Evolutionary conservation across 2,113 vertebrate species (phyloP).

Genomic region (Origma solitaria): DNA sequence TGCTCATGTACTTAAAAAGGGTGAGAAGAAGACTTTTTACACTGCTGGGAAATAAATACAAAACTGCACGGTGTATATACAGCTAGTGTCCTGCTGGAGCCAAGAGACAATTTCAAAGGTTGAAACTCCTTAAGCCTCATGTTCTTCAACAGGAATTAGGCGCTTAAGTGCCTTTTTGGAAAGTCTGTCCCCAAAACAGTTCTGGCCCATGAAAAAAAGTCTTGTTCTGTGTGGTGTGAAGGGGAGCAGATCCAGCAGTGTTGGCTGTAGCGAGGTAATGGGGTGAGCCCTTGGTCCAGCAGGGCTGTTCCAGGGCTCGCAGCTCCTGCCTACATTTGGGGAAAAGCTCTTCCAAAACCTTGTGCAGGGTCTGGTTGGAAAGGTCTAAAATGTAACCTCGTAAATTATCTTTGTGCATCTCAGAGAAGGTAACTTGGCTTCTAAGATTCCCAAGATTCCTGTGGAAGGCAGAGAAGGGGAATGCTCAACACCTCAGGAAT

Average conservation of each 20-base stretch:
- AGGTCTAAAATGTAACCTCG: neutral
- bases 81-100: neutral
- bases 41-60: slow-evolving; percentile 7
- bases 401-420: neutral
- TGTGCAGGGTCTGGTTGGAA: neutral
- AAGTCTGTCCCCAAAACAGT: neutral
- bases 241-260: neutral
- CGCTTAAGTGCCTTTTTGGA: neutral
- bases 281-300: neutral
- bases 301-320: neutral
- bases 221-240: neutral
- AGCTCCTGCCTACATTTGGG: neutral
- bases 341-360: neutral
- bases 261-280: neutral
- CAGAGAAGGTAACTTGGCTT: neutral
- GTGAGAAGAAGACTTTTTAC: slow-evolving; percentile 51
- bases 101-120: neutral
- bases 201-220: neutral
- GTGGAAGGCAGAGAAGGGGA: neutral
- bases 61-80: neutral
- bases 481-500: neutral
- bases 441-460: neutral
- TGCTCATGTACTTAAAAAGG: slow-evolving; percentile 25
- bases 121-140: neutral
- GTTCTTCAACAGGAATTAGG: neutral